These are phyloP conservation scores for Clinocottus analis DNA, from an alignment of 2,113 vertebrate species.

Conservation along the genomic window DNA sequence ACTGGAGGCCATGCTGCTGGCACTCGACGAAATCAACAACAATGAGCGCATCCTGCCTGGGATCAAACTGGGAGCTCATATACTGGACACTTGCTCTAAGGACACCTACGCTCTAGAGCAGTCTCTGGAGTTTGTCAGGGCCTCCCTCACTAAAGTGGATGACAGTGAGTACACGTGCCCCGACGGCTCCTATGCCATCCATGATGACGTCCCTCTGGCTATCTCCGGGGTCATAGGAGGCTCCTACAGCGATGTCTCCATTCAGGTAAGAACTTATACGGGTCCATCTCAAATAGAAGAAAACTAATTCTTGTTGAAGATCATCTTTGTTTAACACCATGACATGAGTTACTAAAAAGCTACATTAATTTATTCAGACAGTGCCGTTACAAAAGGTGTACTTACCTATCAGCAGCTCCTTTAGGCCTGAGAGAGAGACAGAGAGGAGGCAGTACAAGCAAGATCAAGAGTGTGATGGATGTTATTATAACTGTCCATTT, in stretches of 20 bases:
- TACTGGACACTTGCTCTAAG: constrained; percentile 98
- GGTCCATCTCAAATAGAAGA: neutral
- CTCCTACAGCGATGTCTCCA: constrained; percentile 98
- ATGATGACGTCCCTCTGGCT: constrained; percentile 91
- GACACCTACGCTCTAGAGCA: constrained; percentile 98
- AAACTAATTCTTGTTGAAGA: neutral
- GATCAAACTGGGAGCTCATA: constrained; percentile 91
- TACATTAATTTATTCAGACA: constrained; percentile 11
- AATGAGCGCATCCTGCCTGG: constrained; percentile 91
- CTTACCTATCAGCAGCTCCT: constrained; percentile 17
- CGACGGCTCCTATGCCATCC: constrained; percentile 94
- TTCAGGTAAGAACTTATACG: constrained; percentile 88
- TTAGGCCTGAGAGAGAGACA: neutral
- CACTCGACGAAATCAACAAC: constrained; percentile 94
- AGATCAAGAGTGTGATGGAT: constrained; percentile 48
- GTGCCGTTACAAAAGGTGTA: constrained; percentile 12
- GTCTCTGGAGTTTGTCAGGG: constrained; percentile 96
- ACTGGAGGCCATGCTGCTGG: constrained; percentile 97
- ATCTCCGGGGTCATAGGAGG: constrained; percentile 97
- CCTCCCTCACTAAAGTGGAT: constrained; percentile 93
- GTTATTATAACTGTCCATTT: constrained; percentile 64
- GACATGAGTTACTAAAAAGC: constrained; percentile 19
- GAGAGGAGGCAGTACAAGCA: constrained; percentile 6
- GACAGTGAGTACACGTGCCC: constrained; percentile 97
- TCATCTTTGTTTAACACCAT: neutral